Base-by-base conservation (phyloP, 2,797 vertebrate species). In the Dromococcyx pavoninus region DNA sequence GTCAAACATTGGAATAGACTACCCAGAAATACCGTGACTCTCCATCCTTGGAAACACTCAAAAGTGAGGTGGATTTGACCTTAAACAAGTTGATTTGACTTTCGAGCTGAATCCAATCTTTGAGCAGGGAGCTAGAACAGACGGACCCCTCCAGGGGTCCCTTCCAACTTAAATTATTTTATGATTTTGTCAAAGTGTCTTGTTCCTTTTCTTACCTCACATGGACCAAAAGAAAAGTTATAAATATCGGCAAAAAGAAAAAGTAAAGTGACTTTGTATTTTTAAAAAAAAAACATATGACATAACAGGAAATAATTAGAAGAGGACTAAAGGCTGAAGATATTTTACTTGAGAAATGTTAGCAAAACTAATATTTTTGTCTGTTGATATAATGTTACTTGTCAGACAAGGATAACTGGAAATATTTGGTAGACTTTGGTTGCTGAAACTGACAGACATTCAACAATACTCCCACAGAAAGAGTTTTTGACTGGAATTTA, bases 381-480 rank as follows among this genome's bases (percentile, higher is more conserved):
- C 41, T 93, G 11, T 66, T 85, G 64, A 43, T 73, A 62, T 89
- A 82, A 85, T 73, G 19, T 11, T 91, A 10, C 64, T 86, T 92
- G 81, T 56, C 80, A 91, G 81, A 71, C 33, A 86, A 60, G 7
- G 35, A 74, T 73, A 86, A 82, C 60, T 57, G 24, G 30, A 64
- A 79, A 87, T 90, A 91, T 66, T 86, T 75, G 33, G 39, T 48
- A 81, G 39, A 43, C 80, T 90, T 67, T 50, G 14, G 48, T 70
- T 86, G n/a, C 66, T 76, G 43, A 72, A 88, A 78, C 66, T 87
- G 80, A 86, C 58, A 91, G 83, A 75, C 56, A 30, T 81, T 88
- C 76, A 88, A 86, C 71, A 94, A 33, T 24, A 79, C 61, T 82
- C 86, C 91, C 84, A 93, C 66, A 51, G 41, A 78, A 81, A 72